A percentile compares a stretch with the other conserved stretches of the same genome.
These are phyloP conservation scores for Ammodytes dubius DNA, from an alignment of 2,113 vertebrate genomes.

Conservation along the genomic window DNA sequence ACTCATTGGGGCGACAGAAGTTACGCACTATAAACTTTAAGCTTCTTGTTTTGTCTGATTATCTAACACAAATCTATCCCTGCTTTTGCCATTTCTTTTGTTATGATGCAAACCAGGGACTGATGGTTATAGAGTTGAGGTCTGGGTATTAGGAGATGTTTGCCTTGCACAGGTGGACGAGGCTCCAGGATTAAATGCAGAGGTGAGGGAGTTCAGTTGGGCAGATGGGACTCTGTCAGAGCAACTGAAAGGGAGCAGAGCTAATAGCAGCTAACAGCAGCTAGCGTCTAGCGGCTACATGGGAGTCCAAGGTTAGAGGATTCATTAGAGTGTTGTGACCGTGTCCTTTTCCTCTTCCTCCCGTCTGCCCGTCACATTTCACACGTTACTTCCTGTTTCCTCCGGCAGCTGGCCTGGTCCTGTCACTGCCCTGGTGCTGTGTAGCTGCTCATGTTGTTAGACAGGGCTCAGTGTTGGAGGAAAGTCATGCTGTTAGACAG, in stretches of 20 bases:
- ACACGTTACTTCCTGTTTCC: slow-evolving; percentile 18
- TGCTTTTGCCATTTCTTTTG: not conserved
- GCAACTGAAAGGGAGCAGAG: not conserved
- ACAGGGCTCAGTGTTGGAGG: not conserved
- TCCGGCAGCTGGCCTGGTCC: not conserved
- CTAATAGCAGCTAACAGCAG: not conserved
- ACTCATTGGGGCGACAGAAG: too few species aligned
- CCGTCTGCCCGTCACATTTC: not conserved
- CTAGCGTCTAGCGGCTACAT: not conserved
- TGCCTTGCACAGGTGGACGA: not conserved
- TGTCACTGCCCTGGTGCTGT: not conserved
- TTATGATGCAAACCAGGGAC: not conserved
- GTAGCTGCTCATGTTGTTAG: not conserved
- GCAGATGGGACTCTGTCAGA: not conserved
- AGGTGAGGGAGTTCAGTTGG: slow-evolving; percentile 31
- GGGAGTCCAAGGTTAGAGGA: slow-evolving; percentile 56
- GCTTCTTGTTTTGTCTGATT: not conserved
- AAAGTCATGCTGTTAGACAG: not conserved
- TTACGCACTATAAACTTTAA: too few species aligned
- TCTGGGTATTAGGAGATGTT: too few species aligned
- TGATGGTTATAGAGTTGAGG: not conserved
- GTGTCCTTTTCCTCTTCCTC: slow-evolving; percentile 47
- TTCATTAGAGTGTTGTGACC: not conserved
- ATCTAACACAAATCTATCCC: not conserved
- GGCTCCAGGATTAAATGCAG: not conserved